Evolutionary conservation across 2,113 vertebrate species (phyloP).

Genomic region (Petaurus breviceps): DNA sequence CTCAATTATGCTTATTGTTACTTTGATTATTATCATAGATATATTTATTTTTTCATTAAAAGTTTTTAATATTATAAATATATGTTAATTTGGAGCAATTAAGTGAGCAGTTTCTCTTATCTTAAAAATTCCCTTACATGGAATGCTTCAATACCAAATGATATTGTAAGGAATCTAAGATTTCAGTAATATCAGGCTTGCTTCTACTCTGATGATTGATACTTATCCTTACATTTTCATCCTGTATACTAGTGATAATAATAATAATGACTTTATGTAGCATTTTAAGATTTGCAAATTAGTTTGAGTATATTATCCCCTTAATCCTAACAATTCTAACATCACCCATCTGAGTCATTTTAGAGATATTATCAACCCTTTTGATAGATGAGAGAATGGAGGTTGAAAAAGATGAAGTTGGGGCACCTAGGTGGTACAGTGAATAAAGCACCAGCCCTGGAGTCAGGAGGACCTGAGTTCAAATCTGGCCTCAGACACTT

Average conservation of each 20-base stretch:
- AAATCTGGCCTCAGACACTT: too few species aligned
- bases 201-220: background rate
- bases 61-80: background rate
- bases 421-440: too few species aligned
- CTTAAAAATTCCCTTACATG: background rate
- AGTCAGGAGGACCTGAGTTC: too few species aligned
- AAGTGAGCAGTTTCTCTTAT: background rate
- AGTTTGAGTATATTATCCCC: background rate
- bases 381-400: background rate
- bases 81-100: background rate
- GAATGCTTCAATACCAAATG: background rate
- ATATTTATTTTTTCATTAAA: background rate
- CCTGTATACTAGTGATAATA: background rate
- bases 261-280: background rate
- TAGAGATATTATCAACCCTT: background rate
- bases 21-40: background rate
- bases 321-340: background rate
- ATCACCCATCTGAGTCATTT: background rate
- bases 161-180: background rate
- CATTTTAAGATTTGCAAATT: background rate
- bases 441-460: too few species aligned
- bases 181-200: background rate
- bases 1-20: background rate
- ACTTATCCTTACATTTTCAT: background rate
- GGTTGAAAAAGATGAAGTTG: background rate